These are phyloP conservation scores for Neria commutata DNA, from an alignment of 2,888 invertebrate genomes.

Conservation along the genomic window DNA sequence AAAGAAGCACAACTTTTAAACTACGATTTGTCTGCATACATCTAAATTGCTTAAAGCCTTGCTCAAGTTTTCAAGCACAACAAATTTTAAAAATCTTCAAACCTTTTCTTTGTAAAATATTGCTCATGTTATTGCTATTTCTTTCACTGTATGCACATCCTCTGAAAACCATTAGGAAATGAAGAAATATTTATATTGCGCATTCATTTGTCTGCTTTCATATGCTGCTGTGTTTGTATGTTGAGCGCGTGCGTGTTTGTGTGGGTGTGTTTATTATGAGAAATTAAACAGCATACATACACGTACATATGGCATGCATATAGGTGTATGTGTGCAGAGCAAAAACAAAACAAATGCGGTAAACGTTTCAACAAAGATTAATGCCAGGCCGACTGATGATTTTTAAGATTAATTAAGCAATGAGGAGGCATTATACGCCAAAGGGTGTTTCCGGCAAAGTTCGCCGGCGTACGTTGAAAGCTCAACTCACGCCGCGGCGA, in stretches of 20 bases:
- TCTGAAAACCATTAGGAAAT: neutral
- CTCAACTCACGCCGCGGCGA: neutral
- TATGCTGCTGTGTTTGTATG: slow-evolving; percentile 38
- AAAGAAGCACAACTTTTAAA: too few relatives aligned
- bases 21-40: too few relatives aligned
- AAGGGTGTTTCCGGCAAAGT: neutral
- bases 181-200: neutral
- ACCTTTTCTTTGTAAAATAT: neutral
- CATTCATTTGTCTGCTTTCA: neutral
- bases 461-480: neutral
- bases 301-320: neutral
- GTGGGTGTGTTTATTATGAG: neutral
- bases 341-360: slow-evolving; percentile 35
- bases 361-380: slow-evolving; percentile 53
- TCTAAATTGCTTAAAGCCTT: too few relatives aligned
- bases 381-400: slow-evolving; percentile 52
- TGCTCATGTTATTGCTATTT: neutral
- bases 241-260: neutral
- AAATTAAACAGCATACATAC: neutral
- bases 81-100: neutral
- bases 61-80: too few relatives aligned
- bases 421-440: slow-evolving; percentile 48
- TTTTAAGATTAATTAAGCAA: slow-evolving; percentile 56
- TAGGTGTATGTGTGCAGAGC: neutral
- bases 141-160: neutral